Evolutionary conservation across 1,140 invertebrate genomes (phyloP), one percentile per base, ranked within the genome.

Genomic region (Helicorthomorpha holstii): DNA sequence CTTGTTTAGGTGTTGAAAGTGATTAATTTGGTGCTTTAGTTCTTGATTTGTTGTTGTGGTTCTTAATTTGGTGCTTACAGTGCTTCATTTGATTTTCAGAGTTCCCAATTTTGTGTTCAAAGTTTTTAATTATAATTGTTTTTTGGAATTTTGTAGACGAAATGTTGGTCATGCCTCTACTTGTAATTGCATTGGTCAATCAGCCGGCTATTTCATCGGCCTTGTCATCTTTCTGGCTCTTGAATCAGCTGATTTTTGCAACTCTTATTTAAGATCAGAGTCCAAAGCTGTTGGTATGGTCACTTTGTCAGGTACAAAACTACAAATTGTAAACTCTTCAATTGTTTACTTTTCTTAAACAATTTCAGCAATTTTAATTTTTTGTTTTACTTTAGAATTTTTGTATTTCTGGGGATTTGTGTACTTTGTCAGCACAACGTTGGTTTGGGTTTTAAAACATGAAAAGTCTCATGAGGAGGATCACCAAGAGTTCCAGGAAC

Each of bases 161-260:
- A 98, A 98, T 73, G 90, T 98, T 27, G 91, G 89, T n/a, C 93
- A 97, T 72, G 96, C 95, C 7, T 97, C 93, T 12, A 98, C 94
- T 0, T 98, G 96, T 66, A 99, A 99, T 64, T 87, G 85, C 60
- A 91, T 98, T 10, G 96, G 96, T 19, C 95, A 99, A 73, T 98
- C 93, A 0, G 85, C 90, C 51, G 96, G 96, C 1, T 96, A 89
- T 68, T 98, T 98, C 64, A 69, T 98, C 1, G 95, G 96, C 38
- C 97, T 97, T 72, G 89, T 98, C 2, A 70, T 97, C 12, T 98
- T 99, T 66, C 80, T 98, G 61, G 90, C 93, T 0, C 68, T 99
- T n/a, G 93, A 99, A 69, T 98, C 94, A 7, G 73, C 87, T 29
- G 83, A 88, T 61, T 98, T 98, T 71, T 96, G 90, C 63, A 98